Percentiles rank a stretch among this genome's conserved stretches.
Evolutionary conservation across 2,888 invertebrate species (phyloP).

Genomic region (Agrochola litura): DNA sequence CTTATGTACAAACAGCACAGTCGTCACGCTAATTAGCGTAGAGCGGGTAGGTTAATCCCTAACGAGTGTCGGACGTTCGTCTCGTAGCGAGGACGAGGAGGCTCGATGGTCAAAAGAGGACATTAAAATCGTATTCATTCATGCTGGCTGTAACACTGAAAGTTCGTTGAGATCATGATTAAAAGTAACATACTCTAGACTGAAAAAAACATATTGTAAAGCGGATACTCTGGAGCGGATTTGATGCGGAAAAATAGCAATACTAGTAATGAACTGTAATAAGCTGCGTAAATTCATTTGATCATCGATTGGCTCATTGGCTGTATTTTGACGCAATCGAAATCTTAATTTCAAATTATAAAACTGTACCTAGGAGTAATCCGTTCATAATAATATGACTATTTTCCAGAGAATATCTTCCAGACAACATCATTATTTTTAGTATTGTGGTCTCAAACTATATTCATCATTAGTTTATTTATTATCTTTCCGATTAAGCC

Average conservation of each 20-base stretch:
- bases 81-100: background rate
- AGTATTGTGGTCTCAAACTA: conserved; percentile 6
- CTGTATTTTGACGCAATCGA: background rate
- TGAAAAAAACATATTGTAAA: background rate
- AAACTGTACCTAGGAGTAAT: background rate
- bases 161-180: background rate
- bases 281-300: background rate
- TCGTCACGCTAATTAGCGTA: background rate
- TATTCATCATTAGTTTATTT: conserved; percentile 14
- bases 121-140: background rate
- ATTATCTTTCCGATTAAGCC: conserved; percentile 28
- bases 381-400: background rate
- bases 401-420: background rate
- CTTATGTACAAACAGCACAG: no score
- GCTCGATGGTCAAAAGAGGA: background rate
- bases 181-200: background rate
- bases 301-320: background rate
- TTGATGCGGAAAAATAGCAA: background rate
- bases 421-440: background rate
- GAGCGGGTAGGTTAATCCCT: background rate
- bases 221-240: background rate
- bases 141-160: background rate
- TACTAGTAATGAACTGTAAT: background rate
- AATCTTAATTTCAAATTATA: background rate
- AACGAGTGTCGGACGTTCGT: background rate